These are phyloP conservation scores for Catharus ustulatus DNA, from an alignment of 2,797 vertebrate genomes.

Conservation along the genomic window DNA sequence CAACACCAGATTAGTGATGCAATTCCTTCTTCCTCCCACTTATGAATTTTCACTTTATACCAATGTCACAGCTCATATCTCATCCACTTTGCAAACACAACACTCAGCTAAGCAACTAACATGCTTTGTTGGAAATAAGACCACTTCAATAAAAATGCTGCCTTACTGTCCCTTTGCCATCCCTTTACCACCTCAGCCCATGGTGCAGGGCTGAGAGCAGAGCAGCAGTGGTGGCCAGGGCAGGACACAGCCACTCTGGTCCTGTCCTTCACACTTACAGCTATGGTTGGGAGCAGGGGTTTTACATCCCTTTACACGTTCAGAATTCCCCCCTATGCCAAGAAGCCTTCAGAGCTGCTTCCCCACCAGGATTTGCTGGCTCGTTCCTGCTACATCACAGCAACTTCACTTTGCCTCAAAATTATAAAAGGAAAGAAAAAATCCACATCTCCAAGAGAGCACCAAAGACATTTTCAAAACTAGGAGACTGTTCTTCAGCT, in stretches of 20 bases:
- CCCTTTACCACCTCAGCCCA: background rate
- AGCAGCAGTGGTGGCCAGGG: background rate
- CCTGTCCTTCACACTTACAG: background rate
- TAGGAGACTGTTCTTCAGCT: background rate
- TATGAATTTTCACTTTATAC: background rate
- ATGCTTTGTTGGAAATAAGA: background rate
- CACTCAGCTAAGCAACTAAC: background rate
- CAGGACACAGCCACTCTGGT: background rate
- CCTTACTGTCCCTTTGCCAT: no score
- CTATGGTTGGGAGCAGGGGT: accelerated
- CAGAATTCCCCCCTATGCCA: accelerated
- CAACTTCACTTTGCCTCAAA: background rate
- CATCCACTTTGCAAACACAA: background rate
- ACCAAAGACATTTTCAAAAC: background rate
- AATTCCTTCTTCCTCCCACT: background rate
- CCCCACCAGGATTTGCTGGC: background rate
- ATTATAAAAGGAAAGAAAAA: background rate
- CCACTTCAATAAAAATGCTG: background rate
- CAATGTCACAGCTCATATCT: background rate
- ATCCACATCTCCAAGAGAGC: background rate
- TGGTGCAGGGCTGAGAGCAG: accelerated
- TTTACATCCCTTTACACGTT: accelerated
- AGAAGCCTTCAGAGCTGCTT: background rate
- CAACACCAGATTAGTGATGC: background rate
- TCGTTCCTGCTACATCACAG: background rate